Evolutionary conservation across 2,888 invertebrate species (phyloP).

Genomic region (Amblyteles armatorius): DNA sequence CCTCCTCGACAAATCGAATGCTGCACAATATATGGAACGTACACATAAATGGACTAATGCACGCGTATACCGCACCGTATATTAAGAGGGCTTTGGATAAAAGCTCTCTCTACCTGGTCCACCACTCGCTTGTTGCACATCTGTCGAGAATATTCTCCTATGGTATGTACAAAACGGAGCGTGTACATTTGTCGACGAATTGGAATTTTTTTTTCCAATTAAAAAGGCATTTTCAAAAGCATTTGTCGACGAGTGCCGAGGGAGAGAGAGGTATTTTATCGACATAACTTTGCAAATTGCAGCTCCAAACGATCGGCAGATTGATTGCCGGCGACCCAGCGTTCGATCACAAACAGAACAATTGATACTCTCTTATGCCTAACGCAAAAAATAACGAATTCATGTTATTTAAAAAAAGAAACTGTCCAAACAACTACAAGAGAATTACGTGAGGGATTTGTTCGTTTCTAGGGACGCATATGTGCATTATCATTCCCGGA

Average conservation of each 20-base stretch:
- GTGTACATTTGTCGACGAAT: constrained; percentile 1
- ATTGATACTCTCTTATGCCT: not conserved
- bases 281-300: not conserved
- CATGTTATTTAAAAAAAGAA: not conserved
- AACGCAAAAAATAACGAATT: not conserved
- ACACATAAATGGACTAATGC: not conserved
- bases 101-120: not conserved
- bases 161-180: not conserved
- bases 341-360: not conserved
- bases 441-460: not conserved
- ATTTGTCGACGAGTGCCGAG: not conserved
- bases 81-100: constrained; percentile 24
- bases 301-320: not conserved
- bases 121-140: constrained; percentile 15
- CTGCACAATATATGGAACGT: not conserved
- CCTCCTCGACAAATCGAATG: not conserved
- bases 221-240: not conserved
- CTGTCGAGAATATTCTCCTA: constrained; percentile 3
- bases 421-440: not conserved
- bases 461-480: not conserved
- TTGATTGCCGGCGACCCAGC: not conserved
- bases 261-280: not conserved
- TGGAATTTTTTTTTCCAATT: constrained; percentile 2
- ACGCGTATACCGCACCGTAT: not conserved
- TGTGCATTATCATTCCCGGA: constrained; percentile 20